phyloP scores from a whole-genome alignment of 2,113 vertebrate genomes.

The Puma concolor region DNA sequence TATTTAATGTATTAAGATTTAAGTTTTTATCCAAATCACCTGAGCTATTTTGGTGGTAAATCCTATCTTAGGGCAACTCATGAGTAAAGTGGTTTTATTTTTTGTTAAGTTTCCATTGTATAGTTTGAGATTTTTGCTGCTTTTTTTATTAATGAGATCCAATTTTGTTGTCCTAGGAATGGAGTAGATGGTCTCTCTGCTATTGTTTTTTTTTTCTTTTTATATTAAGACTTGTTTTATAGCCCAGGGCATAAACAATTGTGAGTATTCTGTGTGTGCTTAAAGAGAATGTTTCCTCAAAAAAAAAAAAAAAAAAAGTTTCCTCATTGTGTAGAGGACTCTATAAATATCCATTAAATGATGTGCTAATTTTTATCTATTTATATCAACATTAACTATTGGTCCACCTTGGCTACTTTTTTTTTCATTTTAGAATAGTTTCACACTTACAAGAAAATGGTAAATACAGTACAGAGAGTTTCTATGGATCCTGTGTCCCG shows the following conservation, averaged over 20 bases:
- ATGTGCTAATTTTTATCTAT: not conserved
- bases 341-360: not conserved
- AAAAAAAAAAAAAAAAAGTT: no score
- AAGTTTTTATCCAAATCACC: not conserved
- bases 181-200: not conserved
- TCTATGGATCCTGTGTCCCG: not conserved
- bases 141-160: not conserved
- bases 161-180: not conserved
- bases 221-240: not conserved
- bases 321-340: not conserved
- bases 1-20: not conserved
- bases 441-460: not conserved
- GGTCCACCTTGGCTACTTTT: no score
- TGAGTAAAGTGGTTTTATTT: not conserved
- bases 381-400: not conserved
- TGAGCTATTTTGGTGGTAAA: not conserved
- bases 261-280: no score
- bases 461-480: not conserved
- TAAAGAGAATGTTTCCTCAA: not conserved
- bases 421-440: not conserved
- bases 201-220: no score
- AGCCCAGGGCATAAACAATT: no score
- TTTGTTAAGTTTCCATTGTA: not conserved
- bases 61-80: not conserved
- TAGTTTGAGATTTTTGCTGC: not conserved